phyloP scores from a whole-genome alignment of 2,888 invertebrate species.

The Lasioglossum pauxillum region DNA sequence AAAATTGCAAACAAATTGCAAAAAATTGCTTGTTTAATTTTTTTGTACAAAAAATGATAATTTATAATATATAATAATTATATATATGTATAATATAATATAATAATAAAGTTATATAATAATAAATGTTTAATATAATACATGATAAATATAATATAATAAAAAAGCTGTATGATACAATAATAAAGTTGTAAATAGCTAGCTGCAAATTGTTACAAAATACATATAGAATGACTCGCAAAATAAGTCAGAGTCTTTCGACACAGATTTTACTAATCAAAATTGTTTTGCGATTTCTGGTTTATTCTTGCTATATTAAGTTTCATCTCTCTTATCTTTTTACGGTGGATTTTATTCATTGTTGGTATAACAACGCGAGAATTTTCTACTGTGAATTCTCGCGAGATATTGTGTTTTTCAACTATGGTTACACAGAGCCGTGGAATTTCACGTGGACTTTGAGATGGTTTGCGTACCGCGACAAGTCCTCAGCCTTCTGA shows the following conservation, averaged over 20 bases:
- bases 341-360: not conserved
- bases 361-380: not conserved
- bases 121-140: too few relatives aligned
- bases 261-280: not conserved
- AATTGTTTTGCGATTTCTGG: not conserved
- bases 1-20: too few relatives aligned
- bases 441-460: slow-evolving; percentile 42
- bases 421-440: slow-evolving; percentile 44
- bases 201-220: too few relatives aligned
- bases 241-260: not conserved
- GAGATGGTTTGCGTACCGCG: slow-evolving; percentile 45
- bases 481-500: slow-evolving; percentile 62
- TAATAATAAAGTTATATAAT: too few relatives aligned
- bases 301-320: not conserved
- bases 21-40: too few relatives aligned
- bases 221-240: not conserved
- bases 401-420: not conserved
- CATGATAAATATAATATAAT: too few relatives aligned
- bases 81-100: too few relatives aligned
- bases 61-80: too few relatives aligned
- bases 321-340: not conserved
- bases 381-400: not conserved
- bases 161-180: too few relatives aligned
- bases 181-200: not conserved
- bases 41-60: too few relatives aligned